phyloP scores from a whole-genome alignment of 1,140 invertebrate species.

The Batillaria attramentaria region DNA sequence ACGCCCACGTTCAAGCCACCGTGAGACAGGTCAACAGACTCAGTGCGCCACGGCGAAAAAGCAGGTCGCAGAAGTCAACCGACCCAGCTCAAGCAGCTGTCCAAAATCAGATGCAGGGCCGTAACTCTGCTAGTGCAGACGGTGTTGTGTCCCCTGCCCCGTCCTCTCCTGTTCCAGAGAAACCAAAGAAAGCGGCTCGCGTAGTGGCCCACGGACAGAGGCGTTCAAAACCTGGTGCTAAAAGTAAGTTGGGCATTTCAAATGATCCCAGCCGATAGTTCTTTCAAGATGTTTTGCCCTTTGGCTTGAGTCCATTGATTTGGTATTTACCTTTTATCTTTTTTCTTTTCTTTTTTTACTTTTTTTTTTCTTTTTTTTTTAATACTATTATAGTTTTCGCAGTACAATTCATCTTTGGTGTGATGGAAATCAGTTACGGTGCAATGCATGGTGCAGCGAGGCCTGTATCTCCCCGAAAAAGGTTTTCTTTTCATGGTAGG shows the following conservation, averaged over 20 bases:
- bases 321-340: no score
- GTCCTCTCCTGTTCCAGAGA: slow-evolving; percentile 27
- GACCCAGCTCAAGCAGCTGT: slow-evolving; percentile 11
- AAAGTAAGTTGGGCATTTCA: slow-evolving; percentile 28
- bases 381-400: no score
- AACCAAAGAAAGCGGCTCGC: slow-evolving; percentile 53
- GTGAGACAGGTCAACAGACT: slow-evolving; percentile 22
- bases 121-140: slow-evolving; percentile 15
- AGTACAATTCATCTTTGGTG: no score
- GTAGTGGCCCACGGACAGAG: slow-evolving; percentile 52
- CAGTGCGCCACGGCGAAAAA: neutral
- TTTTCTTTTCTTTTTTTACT: no score
- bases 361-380: no score
- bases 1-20: slow-evolving; percentile 19
- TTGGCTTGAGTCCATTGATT: no score
- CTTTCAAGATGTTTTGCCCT: no score
- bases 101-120: slow-evolving; percentile 27
- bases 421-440: no score
- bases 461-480: no score
- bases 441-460: no score
- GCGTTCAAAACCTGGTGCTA: slow-evolving; percentile 42
- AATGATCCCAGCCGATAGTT: no score
- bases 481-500: no score
- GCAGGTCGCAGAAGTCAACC: neutral
- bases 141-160: neutral